Percentiles rank a stretch among this genome's conserved stretches.
Conservation (phyloP, 2,113 vertebrate genomes). For the Crotophaga sulcirostris region DNA sequence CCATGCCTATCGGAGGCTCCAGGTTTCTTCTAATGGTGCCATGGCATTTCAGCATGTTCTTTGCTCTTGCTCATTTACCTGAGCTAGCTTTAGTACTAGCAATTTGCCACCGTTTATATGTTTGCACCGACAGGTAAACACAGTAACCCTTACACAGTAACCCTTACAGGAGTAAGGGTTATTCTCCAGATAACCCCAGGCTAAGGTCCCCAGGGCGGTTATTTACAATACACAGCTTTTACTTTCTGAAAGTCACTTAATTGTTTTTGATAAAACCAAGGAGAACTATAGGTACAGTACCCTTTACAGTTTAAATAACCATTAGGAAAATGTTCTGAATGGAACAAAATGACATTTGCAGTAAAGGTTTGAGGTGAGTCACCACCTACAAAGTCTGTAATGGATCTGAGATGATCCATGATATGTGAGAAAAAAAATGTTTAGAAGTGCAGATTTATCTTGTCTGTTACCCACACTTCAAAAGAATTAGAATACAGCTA, state of each 20-base stretch:
- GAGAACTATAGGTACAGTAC: background rate
- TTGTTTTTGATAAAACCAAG: background rate
- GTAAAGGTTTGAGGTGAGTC: background rate
- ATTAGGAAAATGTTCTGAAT: background rate
- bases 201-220: background rate
- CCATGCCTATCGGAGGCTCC: background rate
- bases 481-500: background rate
- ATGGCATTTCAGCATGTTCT: background rate
- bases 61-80: background rate
- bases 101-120: background rate
- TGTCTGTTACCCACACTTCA: background rate
- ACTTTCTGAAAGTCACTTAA: background rate
- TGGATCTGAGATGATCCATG: background rate
- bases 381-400: background rate
- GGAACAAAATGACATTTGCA: constrained; percentile 5
- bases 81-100: background rate
- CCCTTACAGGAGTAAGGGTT: background rate
- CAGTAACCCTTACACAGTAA: too few relatives aligned
- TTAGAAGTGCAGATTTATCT: background rate
- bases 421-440: background rate
- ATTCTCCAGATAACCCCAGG: background rate
- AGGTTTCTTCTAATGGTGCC: background rate
- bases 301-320: background rate
- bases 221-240: background rate
- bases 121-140: background rate